A percentile compares a stretch with the other conserved stretches of the same genome.
phyloP scores from a whole-genome alignment of 2,888 invertebrate genomes.

The Schizotus pectinicornis region DNA sequence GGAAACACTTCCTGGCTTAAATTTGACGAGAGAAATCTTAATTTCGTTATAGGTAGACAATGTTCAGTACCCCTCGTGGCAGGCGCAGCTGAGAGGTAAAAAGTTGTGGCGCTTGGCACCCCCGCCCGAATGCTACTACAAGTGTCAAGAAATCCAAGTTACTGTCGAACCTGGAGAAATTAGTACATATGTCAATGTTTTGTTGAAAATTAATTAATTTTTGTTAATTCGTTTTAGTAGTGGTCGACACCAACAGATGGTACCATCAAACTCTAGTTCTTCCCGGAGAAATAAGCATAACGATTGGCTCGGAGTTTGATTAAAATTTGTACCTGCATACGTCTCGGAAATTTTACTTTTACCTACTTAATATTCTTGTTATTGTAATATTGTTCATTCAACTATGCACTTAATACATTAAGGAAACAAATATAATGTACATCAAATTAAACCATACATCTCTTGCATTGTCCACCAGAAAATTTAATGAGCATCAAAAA shows the following conservation, averaged over 20 bases:
- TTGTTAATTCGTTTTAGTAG: slow-evolving; percentile 66
- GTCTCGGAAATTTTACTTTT: not conserved
- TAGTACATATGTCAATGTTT: slow-evolving; percentile 65
- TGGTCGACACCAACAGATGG: slow-evolving; percentile 94
- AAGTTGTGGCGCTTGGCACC: slow-evolving; percentile 92
- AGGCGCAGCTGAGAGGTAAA: slow-evolving; percentile 88
- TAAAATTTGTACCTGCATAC: slow-evolving; percentile 54
- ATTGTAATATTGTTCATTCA: too few relatives aligned
- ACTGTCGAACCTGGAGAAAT: slow-evolving; percentile 87
- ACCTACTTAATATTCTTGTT: too few relatives aligned
- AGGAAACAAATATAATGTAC: too few relatives aligned
- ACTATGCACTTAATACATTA: too few relatives aligned
- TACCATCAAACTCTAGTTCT: slow-evolving; percentile 90
- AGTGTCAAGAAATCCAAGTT: slow-evolving; percentile 72
- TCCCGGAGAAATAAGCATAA: slow-evolving; percentile 89
- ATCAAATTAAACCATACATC: too few relatives aligned
- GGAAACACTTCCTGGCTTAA: not conserved
- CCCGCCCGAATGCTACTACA: slow-evolving; percentile 88
- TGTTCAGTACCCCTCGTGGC: slow-evolving; percentile 94
- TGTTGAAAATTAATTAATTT: not conserved
- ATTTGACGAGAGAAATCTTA: too few relatives aligned
- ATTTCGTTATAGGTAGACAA: slow-evolving; percentile 88
- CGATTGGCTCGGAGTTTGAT: slow-evolving; percentile 96
- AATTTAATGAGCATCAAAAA: too few relatives aligned
- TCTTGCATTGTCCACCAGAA: too few relatives aligned